A percentile compares a stretch with the other conserved stretches of the same genome.
Conservation (phyloP, 37 sponge, comb jelly and placozoan genomes). For the Dysidea cf. avara region DNA sequence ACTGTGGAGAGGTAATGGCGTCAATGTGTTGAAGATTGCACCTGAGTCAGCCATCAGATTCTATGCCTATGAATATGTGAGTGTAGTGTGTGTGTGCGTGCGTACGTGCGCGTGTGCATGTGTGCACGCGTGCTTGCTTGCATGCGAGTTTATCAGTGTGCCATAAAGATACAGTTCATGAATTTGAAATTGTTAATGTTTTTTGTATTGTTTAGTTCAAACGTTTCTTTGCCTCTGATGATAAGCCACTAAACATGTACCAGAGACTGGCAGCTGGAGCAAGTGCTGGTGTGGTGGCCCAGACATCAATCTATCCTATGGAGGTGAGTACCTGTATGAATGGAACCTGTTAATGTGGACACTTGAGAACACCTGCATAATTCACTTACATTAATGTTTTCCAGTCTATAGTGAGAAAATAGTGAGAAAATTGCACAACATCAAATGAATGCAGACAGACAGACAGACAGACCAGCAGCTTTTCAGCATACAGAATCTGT, state of each 20-base stretch:
- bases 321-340: too few species aligned
- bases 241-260: conserved; percentile 45
- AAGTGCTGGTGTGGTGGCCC: conserved; percentile 84
- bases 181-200: too few species aligned
- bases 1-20: conserved; percentile 98
- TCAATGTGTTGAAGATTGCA: conserved; percentile 95
- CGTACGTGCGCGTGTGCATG: conserved; percentile 1
- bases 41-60: conserved; percentile 96
- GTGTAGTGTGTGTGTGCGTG: conserved; percentile 13
- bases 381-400: too few species aligned
- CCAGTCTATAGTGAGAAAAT: too few species aligned
- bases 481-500: too few species aligned
- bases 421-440: too few species aligned
- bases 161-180: neutral
- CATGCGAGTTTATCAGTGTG: neutral
- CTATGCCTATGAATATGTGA: conserved; percentile 87
- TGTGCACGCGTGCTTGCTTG: neutral
- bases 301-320: conserved; percentile 90
- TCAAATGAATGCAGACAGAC: too few species aligned
- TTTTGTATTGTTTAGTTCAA: too few species aligned
- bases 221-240: too few species aligned
- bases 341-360: too few species aligned
- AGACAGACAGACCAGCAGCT: too few species aligned
- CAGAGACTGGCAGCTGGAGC: conserved; percentile 88
- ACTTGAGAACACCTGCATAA: too few species aligned